Base-by-base conservation (phyloP, 2,797 vertebrate genomes). In the Xiphorhynchus erythropygius region DNA sequence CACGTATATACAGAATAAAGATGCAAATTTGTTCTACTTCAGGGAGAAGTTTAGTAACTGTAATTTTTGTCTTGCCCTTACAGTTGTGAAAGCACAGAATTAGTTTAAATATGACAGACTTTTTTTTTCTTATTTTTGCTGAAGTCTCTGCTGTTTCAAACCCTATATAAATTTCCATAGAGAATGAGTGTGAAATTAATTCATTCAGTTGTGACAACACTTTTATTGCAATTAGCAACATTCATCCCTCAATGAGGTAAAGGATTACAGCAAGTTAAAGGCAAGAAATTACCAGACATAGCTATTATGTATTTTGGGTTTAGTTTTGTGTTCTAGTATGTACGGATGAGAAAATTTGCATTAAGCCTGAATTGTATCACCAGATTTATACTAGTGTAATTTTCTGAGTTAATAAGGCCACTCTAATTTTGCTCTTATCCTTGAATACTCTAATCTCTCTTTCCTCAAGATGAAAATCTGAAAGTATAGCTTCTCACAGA, bases 361-460 rank as follows among this genome's bases (percentile, higher is more conserved):
- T 83, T 75, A 69, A 71, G 11, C 50, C 28, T 55, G 42, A 89
- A 55, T 71, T 75, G 19, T 77, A 83, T 89, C 65, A 67, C 53
- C 41, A 76, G 55, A 69, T 87, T 84, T 82, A 80, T 23, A 56
- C 25, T 23, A 71, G 32, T 44, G 30, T 64, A 84, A 81, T 84
- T 89, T 96, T 94, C 76, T 62, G 65, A 93, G 75, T 75, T 96
- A 70, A 71, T 83, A 85, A 83, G 25, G 27, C 30, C 39, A 27
- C 10, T 59, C 15, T 77, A 78, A 83, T 93, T 93, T 89, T 82
- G 12, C 33, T 91, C 32, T 47, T 84, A 53, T 19, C 46, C 70
- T 35, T 80, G 56, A 71, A 92, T 52, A 52, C 10, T 70, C 19
- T 69, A 65, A 78, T 77, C 22, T 83, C 30, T 73, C 35, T 70